A percentile compares a stretch with the other conserved stretches of the same genome.
Evolutionary conservation across 1,140 invertebrate genomes (phyloP).

Genomic region (Cotesia vestalis): DNA sequence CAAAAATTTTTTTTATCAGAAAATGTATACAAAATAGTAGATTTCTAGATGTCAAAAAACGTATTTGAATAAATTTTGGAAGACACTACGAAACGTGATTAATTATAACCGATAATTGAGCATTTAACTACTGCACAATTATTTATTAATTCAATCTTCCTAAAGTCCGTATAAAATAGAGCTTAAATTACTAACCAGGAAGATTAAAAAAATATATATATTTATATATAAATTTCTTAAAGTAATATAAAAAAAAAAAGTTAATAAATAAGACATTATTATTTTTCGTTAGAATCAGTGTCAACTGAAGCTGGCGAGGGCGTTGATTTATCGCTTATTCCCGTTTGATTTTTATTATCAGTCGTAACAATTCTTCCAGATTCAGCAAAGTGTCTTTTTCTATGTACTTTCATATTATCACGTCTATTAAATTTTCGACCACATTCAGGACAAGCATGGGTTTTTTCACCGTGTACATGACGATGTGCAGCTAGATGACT

Average conservation of each 20-base stretch:
- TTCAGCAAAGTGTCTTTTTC: constrained; percentile 58
- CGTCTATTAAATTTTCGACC: constrained; percentile 62
- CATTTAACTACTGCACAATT: not conserved
- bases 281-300: constrained; percentile 43
- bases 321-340: not conserved
- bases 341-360: constrained; percentile 43
- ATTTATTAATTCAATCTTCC: not conserved
- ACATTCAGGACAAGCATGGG: constrained; percentile 61
- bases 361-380: constrained; percentile 35
- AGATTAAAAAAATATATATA: constrained; percentile 23
- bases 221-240: constrained; percentile 9
- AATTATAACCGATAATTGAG: too few species aligned
- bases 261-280: not conserved
- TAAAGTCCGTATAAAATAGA: not conserved
- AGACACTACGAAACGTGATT: not conserved
- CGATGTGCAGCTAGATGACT: constrained; percentile 63
- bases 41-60: not conserved
- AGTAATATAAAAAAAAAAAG: constrained; percentile 7
- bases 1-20: too few species aligned
- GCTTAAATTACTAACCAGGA: not conserved
- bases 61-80: constrained; percentile 11
- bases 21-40: constrained; percentile 22
- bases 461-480: constrained; percentile 64
- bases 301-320: constrained; percentile 21
- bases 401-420: constrained; percentile 65